Percentiles rank a stretch among this genome's conserved stretches.
These are phyloP conservation scores for Caenorhabditis drosophilae DNA, from an alignment of 2,888 invertebrate species.

Conservation along the genomic window DNA sequence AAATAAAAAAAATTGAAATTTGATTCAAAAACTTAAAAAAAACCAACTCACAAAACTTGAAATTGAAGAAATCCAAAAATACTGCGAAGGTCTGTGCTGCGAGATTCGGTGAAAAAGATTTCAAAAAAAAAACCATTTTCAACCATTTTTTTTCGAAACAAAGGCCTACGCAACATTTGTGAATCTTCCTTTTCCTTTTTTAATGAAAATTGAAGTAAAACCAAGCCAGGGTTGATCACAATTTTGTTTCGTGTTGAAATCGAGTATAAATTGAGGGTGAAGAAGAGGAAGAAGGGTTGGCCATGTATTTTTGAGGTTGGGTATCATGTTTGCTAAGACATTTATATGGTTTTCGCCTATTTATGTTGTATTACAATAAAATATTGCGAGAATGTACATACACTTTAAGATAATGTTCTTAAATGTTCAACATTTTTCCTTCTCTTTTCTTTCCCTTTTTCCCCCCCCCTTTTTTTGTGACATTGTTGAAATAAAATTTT, in stretches of 20 bases:
- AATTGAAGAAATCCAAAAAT: too few relatives aligned
- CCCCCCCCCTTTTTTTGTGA: not conserved
- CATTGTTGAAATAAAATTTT: not conserved
- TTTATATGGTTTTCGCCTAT: not conserved
- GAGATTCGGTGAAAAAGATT: too few relatives aligned
- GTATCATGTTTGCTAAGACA: not conserved
- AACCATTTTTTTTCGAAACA: slow-evolving; percentile 14
- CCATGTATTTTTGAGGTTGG: not conserved
- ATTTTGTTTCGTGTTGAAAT: too few relatives aligned
- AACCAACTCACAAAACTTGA: too few relatives aligned
- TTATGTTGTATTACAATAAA: not conserved
- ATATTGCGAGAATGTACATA: not conserved
- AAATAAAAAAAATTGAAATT: too few relatives aligned
- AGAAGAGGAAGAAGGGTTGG: not conserved
- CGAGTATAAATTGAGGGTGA: not conserved
- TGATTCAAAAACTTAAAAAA: too few relatives aligned
- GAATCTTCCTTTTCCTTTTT: not conserved
- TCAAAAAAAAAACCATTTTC: too few relatives aligned
- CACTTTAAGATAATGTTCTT: not conserved
- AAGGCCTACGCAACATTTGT: slow-evolving; percentile 22
- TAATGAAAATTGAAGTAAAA: not conserved
- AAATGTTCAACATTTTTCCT: not conserved
- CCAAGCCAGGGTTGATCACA: too few relatives aligned
- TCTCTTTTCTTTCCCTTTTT: not conserved
- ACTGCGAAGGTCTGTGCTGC: too few relatives aligned